phyloP scores from a whole-genome alignment of 2,113 vertebrate genomes.

The Nerophis ophidion region DNA sequence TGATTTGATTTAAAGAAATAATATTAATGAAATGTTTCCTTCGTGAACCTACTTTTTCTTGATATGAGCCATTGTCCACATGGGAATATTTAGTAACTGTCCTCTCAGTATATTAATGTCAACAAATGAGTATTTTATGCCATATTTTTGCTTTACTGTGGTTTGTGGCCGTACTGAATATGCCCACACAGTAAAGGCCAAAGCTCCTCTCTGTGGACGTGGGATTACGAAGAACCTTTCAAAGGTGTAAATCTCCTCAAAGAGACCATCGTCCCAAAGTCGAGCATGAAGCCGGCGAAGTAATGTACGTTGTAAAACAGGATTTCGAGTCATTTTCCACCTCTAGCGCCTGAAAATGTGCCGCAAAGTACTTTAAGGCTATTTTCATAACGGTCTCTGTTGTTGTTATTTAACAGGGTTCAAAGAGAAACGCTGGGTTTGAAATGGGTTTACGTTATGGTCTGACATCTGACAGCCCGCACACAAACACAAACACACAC shows the following conservation, averaged over 20 bases:
- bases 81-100: too few species aligned
- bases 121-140: too few species aligned
- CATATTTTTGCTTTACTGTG: too few species aligned
- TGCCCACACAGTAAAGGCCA: slow-evolving; percentile 4
- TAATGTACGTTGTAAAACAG: slow-evolving; percentile 8
- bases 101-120: too few species aligned
- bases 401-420: slow-evolving; percentile 61
- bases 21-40: too few species aligned
- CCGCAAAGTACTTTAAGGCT: neutral
- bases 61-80: too few species aligned
- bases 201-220: slow-evolving; percentile 1
- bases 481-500: slow-evolving; percentile 28
- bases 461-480: slow-evolving; percentile 56
- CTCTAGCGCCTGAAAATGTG: neutral
- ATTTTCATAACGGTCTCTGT: slow-evolving; percentile 34
- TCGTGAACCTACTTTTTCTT: too few species aligned
- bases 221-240: neutral
- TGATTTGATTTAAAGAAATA: too few species aligned
- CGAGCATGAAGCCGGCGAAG: slow-evolving; percentile 12
- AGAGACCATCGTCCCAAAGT: neutral
- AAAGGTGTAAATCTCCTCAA: neutral
- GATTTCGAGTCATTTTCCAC: slow-evolving; percentile 14
- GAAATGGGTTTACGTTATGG: slow-evolving; percentile 74
- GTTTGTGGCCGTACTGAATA: too few species aligned
- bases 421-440: slow-evolving; percentile 56